Base-by-base conservation (phyloP, 2,113 vertebrate species). In the Stigmatopora nigra region DNA sequence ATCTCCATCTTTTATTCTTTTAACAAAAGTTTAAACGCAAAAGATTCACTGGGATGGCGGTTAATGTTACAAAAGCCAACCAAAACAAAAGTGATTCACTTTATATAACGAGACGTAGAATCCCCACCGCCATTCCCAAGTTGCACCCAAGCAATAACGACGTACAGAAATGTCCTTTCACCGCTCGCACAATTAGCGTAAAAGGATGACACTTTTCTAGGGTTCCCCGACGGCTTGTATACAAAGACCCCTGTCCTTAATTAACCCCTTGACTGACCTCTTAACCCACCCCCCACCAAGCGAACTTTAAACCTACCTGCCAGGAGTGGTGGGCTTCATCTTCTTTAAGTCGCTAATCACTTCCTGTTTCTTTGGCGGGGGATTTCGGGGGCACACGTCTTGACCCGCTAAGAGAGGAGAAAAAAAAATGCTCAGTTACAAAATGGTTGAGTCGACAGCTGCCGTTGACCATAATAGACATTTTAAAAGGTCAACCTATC, bases 321-420 rank as follows among this genome's bases (percentile, higher is more conserved):
- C 58, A 11, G 11, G 7, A 22, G 10, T 4, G 5, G 52, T 12
- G 5, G 52, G 20, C 52, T 68, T 63, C 70, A 67, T 75, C 71
- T 75, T 84, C 78, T 78, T 84, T 84, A 86, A 86, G 82, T 76
- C 69, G 55, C 86, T 86, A 85, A 83, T 87, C 79, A 86, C 84
- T 88, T 87, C 87, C 87, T 74, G 79, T 69, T 80, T 78, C 80
- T 78, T 79, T 83, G 79, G 81, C 76, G 75, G 81, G 78, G 75
- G 83, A 74, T 81, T 85, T 85, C 82, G 81, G 80, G 78, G 80
- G 75, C 76, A 68, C 12, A 41, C 9, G 38, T 41, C 7, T 41
- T 41, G 9, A 41, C 38, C 38, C 9, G 9, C 9, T 8, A 10
- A 41, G 9, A 41, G 9, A 3, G 38, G 38, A 1, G 9, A 41